Base-by-base conservation (phyloP, 2,797 vertebrate genomes). In the Lutjanus argentimaculatus region DNA sequence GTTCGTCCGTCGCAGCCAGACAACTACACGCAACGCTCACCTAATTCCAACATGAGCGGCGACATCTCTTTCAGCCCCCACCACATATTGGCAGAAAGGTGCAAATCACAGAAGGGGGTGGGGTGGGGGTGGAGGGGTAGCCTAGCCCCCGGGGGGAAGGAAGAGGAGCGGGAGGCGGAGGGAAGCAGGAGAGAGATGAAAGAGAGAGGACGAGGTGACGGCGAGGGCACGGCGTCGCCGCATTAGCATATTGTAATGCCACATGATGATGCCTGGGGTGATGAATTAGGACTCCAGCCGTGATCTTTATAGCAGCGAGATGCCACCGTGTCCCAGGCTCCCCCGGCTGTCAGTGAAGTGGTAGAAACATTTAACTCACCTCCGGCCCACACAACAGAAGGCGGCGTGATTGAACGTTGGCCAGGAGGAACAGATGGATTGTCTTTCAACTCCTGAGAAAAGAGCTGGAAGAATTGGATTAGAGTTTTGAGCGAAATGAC, bases 191-290 rank as follows among this genome's bases (percentile, higher is more conserved):
- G 67, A 67, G 52, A 82, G 90, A 90, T 91, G 87, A 93, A 91
- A 91, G 85, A 22, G 62, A 61, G 78, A 12, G 79, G 79, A 46
- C 3, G 77, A 79, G 92, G 84, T 89, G 85, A 91, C 67, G 49
- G 86, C 1, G 77, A 89, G 90, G 89, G 84, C 89, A 90, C 52
- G n/a, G 16, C 56, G 74, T 85, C 51, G 84, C 82, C 0, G 53
- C 74, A 95, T 94, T 95, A 93, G 90, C 93, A 95, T 95, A 94
- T 92, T 92, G 89, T 94, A 93, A 95, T 92, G 86, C 86, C 85
- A 88, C 89, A 86, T 84, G 87, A 91, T 89, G 88, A 92, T 72
- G 88, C 91, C 90, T 72, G 86, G 86, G 90, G 90, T 92, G 90
- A 93, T 91, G 91, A 94, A 94, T 95, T 92, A 93, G 84, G 70